phyloP scores from a whole-genome alignment of 2,888 invertebrate genomes.

The Melinaea menophilus region DNA sequence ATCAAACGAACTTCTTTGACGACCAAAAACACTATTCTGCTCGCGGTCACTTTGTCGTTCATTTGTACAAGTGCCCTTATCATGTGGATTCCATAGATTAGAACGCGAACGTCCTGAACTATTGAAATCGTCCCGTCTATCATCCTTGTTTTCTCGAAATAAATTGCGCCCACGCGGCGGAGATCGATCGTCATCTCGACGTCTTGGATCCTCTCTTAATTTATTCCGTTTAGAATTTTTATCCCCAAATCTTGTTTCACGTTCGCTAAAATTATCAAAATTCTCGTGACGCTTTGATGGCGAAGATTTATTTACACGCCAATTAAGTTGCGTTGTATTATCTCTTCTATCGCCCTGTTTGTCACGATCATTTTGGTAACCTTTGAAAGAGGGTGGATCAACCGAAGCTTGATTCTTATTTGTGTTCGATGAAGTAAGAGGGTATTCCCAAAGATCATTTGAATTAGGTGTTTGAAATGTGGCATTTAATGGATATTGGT shows the following conservation, averaged over 20 bases:
- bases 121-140: background rate
- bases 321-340: background rate
- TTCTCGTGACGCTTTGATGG: slow-evolving; percentile 5
- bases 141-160: background rate
- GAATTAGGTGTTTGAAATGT: background rate
- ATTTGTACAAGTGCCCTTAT: slow-evolving; percentile 3
- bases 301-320: background rate
- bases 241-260: background rate
- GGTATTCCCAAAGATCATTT: background rate
- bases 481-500: slow-evolving; percentile 8
- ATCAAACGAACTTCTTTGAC: background rate
- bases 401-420: background rate
- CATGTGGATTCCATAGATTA: background rate
- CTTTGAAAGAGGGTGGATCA: background rate
- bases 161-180: background rate
- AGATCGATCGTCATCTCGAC: background rate
- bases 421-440: background rate
- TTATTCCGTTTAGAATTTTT: slow-evolving; percentile 4
- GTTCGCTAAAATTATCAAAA: background rate
- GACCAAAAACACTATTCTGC: slow-evolving; percentile 1
- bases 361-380: slow-evolving; percentile 6
- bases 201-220: background rate
- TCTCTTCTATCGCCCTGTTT: background rate
- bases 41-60: slow-evolving; percentile 13
- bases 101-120: slow-evolving; percentile 6